phyloP scores from a whole-genome alignment of 1,140 invertebrate species.

The Tribolium castaneum region DNA sequence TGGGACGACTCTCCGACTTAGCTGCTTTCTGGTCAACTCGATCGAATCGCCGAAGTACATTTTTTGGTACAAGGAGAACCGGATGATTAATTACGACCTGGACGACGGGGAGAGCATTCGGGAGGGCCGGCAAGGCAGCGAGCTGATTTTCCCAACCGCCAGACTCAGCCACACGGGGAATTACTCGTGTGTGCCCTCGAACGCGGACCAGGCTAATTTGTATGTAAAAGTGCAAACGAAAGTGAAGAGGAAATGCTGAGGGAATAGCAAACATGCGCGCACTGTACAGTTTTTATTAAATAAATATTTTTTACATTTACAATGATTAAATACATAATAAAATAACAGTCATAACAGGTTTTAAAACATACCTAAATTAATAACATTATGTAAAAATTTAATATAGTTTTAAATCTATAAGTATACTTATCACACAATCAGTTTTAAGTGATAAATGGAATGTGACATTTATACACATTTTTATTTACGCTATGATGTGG shows the following conservation, averaged over 20 bases:
- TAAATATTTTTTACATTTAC: constrained; percentile 40
- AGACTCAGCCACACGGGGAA: constrained; percentile 69
- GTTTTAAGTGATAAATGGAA: constrained; percentile 29
- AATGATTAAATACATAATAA: constrained; percentile 27
- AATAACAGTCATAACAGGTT: constrained; percentile 30
- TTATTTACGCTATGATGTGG: constrained; percentile 22
- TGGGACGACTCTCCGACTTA: constrained; percentile 76
- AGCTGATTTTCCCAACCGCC: constrained; percentile 69
- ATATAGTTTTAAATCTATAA: constrained; percentile 22
- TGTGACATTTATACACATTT: constrained; percentile 34
- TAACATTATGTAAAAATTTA: constrained; percentile 30
- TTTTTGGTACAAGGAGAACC: constrained; percentile 82
- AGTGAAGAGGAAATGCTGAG: not conserved
- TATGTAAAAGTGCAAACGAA: constrained; percentile 64
- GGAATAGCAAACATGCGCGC: not conserved
- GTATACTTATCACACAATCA: constrained; percentile 32
- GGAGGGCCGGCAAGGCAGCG: constrained; percentile 66
- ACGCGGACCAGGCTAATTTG: constrained; percentile 68
- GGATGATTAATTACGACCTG: constrained; percentile 80
- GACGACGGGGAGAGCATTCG: constrained; percentile 75
- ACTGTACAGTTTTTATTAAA: constrained; percentile 38
- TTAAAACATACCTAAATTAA: constrained; percentile 23
- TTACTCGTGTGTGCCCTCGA: constrained; percentile 71
- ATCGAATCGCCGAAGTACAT: constrained; percentile 79
- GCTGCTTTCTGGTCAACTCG: constrained; percentile 76